A percentile compares a stretch with the other conserved stretches of the same genome.
phyloP scores from a whole-genome alignment of 2,888 invertebrate species.

The Ditylenchus weischeri region DNA sequence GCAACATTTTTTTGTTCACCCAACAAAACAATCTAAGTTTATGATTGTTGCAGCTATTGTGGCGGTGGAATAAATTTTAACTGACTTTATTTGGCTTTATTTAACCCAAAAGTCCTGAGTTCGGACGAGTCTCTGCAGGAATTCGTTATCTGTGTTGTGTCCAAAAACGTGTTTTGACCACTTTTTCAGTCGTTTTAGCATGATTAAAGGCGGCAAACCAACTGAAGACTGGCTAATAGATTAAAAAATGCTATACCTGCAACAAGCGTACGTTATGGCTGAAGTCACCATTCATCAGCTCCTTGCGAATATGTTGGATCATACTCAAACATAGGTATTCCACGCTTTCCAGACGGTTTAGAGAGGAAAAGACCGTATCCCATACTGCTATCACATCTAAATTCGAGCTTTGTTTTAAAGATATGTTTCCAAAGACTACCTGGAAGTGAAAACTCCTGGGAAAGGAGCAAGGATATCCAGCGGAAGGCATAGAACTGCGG shows the following conservation, averaged over 20 bases:
- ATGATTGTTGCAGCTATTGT: too few relatives aligned
- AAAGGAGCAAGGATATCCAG: constrained; percentile 89
- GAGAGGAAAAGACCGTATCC: constrained; percentile 91
- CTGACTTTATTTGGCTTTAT: too few relatives aligned
- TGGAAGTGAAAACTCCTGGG: constrained; percentile 94
- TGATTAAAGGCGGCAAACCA: too few relatives aligned
- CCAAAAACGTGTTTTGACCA: too few relatives aligned
- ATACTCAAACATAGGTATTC: constrained; percentile 91
- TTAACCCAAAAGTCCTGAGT: too few relatives aligned
- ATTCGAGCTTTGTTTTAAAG: background rate
- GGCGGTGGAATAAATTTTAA: too few relatives aligned
- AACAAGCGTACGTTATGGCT: constrained; percentile 87
- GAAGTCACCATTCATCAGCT: constrained; percentile 82
- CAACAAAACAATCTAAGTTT: too few relatives aligned
- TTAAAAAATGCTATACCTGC: constrained; percentile 65
- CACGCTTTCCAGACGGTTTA: constrained; percentile 81
- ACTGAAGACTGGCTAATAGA: too few relatives aligned
- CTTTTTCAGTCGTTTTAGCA: too few relatives aligned
- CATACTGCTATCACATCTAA: constrained; percentile 88
- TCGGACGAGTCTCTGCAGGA: too few relatives aligned
- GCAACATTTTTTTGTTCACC: too few relatives aligned
- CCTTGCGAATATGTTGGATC: constrained; percentile 87
- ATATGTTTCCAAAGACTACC: constrained; percentile 49
- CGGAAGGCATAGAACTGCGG: constrained; percentile 92
- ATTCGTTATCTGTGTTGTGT: too few relatives aligned